These are phyloP conservation scores for Rhombomys opimus DNA, from an alignment of 2,113 vertebrate genomes.

Conservation along the genomic window DNA sequence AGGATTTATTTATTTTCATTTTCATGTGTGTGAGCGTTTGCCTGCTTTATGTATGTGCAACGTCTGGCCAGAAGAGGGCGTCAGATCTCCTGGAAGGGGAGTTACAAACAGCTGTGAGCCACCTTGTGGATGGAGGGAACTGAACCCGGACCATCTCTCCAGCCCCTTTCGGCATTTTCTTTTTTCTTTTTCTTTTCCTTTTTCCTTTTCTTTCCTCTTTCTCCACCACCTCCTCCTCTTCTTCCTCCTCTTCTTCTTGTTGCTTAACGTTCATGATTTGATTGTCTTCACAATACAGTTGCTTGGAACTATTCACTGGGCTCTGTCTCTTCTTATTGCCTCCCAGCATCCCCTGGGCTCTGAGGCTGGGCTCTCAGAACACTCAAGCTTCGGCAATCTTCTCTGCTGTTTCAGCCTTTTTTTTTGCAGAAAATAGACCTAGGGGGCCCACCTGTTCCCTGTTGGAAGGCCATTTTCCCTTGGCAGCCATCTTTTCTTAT, in stretches of 20 bases:
- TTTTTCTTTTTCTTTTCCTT: too few species aligned
- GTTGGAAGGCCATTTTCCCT: background rate
- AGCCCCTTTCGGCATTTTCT: background rate
- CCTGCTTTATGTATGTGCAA: background rate
- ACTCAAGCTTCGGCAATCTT: background rate
- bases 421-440: background rate
- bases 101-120: background rate
- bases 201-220: background rate
- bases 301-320: background rate
- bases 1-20: background rate
- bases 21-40: too few species aligned
- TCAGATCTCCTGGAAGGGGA: background rate
- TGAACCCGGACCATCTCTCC: background rate
- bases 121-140: background rate
- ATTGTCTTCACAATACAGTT: background rate
- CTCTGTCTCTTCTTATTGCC: background rate
- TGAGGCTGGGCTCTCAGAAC: background rate
- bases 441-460: background rate
- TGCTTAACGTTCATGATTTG: background rate
- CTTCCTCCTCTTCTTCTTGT: background rate
- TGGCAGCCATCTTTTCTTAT: background rate
- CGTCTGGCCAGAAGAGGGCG: background rate
- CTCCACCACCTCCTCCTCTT: background rate
- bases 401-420: background rate
- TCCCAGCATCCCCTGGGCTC: background rate